phyloP scores from a whole-genome alignment of 2,888 invertebrate genomes.

The Copidosoma aretas region DNA sequence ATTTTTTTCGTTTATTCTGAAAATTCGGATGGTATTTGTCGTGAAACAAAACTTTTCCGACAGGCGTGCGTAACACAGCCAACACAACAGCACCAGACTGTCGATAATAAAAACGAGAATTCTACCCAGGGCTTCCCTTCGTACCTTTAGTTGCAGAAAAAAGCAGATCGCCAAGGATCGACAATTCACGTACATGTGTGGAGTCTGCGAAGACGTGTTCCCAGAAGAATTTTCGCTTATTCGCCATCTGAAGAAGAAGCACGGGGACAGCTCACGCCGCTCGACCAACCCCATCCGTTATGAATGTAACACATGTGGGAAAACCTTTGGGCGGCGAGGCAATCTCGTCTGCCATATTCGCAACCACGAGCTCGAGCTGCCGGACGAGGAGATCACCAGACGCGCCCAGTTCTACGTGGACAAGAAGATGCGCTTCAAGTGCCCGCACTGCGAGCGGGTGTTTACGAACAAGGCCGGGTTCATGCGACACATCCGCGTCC shows the following conservation, averaged over 20 bases:
- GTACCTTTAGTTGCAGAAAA: conserved; percentile 34
- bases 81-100: conserved; percentile 1
- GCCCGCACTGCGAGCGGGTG: conserved; percentile 62
- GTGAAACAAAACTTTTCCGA: not conserved
- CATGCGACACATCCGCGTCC: conserved; percentile 64
- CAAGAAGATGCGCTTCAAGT: conserved; percentile 51
- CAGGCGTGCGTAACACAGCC: not conserved
- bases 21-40: too few species aligned
- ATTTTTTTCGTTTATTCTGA: too few species aligned
- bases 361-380: conserved; percentile 7
- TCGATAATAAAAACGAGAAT: conserved; percentile 6
- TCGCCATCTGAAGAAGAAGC: conserved; percentile 13
- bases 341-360: conserved; percentile 16
- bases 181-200: conserved; percentile 20
- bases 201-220: conserved; percentile 25
- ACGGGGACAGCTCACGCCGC: not conserved
- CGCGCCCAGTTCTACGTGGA: not conserved
- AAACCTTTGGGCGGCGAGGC: not conserved
- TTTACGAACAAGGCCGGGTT: conserved; percentile 59
- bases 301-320: conserved; percentile 27
- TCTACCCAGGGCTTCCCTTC: conserved; percentile 14
- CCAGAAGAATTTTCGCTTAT: conserved; percentile 9
- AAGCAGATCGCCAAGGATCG: not conserved
- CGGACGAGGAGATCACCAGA: not conserved
- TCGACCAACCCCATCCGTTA: not conserved